phyloP scores from a whole-genome alignment of 2,113 vertebrate species.

The Percopsis transmontana region DNA sequence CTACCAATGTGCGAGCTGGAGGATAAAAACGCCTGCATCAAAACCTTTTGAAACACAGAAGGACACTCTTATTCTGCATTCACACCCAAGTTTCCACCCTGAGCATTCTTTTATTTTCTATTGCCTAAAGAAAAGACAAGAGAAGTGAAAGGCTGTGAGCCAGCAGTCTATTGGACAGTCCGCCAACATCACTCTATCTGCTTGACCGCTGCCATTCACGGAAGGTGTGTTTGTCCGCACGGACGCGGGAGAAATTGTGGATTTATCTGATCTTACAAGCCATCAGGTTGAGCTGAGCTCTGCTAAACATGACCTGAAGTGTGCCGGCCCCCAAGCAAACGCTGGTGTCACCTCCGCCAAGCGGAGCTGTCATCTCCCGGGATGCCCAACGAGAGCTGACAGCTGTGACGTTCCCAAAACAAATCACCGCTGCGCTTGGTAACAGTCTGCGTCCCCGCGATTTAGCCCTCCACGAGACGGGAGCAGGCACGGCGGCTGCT shows the following conservation, averaged over 20 bases:
- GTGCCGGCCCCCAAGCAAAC: conserved; percentile 80
- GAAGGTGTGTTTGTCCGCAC: conserved; percentile 67
- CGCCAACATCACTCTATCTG: conserved; percentile 39
- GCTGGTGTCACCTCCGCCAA: conserved; percentile 77
- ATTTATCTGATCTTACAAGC: conserved; percentile 84
- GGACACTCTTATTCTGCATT: conserved; percentile 43
- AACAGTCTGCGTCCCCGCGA: conserved; percentile 73
- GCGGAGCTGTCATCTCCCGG: conserved; percentile 69
- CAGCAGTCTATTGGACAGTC: conserved; percentile 31
- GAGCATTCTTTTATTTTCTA: conserved; percentile 5
- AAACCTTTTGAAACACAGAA: conserved; percentile 59
- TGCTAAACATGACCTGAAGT: conserved; percentile 84
- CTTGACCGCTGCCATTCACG: conserved; percentile 51
- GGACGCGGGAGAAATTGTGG: conserved; percentile 69
- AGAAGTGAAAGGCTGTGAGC: conserved; percentile 31
- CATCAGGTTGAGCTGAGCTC: conserved; percentile 80
- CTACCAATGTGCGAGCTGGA: conserved; percentile 43
- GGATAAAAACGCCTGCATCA: conserved; percentile 50
- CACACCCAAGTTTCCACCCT: conserved; percentile 38
- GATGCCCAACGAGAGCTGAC: conserved; percentile 72
- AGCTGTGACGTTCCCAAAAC: conserved; percentile 78
- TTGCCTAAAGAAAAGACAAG: conserved; percentile 28
- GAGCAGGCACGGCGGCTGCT: conserved; percentile 57
- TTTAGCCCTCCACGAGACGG: conserved; percentile 67
- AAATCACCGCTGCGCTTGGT: conserved; percentile 75